Percentiles rank a stretch among this genome's conserved stretches.
Evolutionary conservation across 2,113 vertebrate species (phyloP).

Genomic region (Carassius gibelio): DNA sequence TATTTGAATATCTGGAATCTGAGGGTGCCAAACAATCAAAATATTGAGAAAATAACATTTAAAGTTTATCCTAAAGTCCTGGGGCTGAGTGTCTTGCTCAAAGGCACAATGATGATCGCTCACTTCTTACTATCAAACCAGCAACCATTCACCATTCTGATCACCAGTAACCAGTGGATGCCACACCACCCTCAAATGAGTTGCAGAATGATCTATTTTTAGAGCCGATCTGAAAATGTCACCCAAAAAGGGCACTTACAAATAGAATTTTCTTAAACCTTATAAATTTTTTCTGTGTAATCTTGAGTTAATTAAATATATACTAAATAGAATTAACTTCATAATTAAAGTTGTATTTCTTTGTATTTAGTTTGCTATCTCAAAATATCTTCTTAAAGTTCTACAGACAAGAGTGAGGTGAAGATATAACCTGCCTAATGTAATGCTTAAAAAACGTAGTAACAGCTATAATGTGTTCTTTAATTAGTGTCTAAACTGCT

Average conservation of each 20-base stretch:
- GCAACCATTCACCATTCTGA: neutral
- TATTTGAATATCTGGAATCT: no score
- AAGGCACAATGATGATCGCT: no score
- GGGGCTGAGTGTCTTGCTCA: no score
- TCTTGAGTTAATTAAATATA: neutral
- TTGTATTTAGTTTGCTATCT: neutral
- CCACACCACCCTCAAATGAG: no score
- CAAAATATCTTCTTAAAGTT: neutral
- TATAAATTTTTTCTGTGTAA: no score
- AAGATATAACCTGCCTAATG: neutral
- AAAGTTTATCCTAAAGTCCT: no score
- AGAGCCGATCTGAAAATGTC: no score
- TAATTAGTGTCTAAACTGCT: neutral
- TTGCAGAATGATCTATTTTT: no score
- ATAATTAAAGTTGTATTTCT: neutral
- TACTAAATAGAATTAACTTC: neutral
- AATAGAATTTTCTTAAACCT: no score
- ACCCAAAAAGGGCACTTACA: no score
- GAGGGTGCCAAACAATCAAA: no score
- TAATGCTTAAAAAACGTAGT: neutral
- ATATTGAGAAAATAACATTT: no score
- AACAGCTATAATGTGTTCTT: neutral
- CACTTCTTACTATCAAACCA: neutral
- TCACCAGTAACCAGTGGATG: neutral
- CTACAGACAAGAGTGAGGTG: neutral